A percentile compares a stretch with the other conserved stretches of the same genome.
phyloP scores from a whole-genome alignment of 2,888 invertebrate species.

The Tenodera sinensis region DNA sequence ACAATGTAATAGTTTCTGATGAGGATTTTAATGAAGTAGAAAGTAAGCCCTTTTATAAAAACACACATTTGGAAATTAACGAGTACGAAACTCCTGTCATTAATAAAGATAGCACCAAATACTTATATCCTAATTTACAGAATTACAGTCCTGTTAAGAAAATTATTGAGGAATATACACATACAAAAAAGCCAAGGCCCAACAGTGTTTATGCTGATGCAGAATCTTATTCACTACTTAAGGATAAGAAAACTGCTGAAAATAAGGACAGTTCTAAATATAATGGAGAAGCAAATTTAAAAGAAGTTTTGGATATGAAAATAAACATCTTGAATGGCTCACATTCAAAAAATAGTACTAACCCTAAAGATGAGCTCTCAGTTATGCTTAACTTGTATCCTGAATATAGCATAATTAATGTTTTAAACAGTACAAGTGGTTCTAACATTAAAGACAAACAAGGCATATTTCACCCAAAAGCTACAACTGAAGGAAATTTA shows the following conservation, averaged over 20 bases:
- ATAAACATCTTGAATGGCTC: background rate
- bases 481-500: background rate
- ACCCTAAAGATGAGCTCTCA: too few species aligned
- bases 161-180: background rate
- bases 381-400: too few species aligned
- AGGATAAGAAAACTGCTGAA: too few species aligned
- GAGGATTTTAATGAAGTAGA: background rate
- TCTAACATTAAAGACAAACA: background rate
- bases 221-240: background rate
- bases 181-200: background rate
- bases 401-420: background rate
- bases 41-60: background rate
- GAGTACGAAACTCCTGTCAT: background rate
- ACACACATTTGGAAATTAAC: background rate
- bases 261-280: too few species aligned
- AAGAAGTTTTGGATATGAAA: background rate
- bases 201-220: background rate
- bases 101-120: background rate
- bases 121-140: background rate
- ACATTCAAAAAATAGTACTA: too few species aligned
- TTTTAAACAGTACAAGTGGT: background rate
- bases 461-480: background rate
- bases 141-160: background rate
- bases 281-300: background rate
- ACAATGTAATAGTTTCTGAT: background rate